Conservation (phyloP, 2,113 vertebrate species). For the Sander lucioperca region DNA sequence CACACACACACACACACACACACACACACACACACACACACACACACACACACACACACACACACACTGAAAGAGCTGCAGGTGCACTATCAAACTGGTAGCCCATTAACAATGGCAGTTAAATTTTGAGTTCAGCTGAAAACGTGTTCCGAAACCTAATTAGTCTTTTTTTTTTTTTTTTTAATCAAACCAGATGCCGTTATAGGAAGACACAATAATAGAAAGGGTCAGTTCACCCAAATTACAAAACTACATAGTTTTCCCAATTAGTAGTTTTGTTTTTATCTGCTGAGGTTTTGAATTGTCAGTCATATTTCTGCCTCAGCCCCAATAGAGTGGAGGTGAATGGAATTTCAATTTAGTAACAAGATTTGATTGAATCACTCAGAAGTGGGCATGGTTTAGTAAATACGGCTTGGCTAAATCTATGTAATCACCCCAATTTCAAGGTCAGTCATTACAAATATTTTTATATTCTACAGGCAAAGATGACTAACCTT, state of each 20-base stretch:
- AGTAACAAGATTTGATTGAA: neutral
- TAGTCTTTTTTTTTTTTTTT: neutral
- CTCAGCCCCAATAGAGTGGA: neutral
- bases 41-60: conserved; percentile 23
- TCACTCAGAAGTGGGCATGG: neutral
- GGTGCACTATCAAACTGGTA: conserved; percentile 1
- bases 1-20: conserved; percentile 11
- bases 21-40: conserved; percentile 33
- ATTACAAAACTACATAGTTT: neutral
- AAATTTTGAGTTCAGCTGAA: conserved; percentile 15
- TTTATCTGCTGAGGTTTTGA: neutral
- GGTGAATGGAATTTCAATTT: neutral
- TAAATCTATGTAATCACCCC: neutral
- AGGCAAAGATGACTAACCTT: neutral
- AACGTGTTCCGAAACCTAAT: conserved; percentile 14
- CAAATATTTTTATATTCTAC: neutral
- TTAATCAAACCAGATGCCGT: neutral
- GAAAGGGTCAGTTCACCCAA: conserved; percentile 8
- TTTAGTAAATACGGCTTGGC: no score
- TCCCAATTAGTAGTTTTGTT: neutral
- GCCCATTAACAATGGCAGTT: conserved; percentile 9
- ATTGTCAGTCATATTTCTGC: neutral
- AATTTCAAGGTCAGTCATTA: neutral
- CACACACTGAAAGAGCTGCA: conserved; percentile 10
- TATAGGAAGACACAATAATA: neutral